Evolutionary conservation across 2,797 vertebrate genomes (phyloP).

Genomic region (Podarcis siculus): DNA sequence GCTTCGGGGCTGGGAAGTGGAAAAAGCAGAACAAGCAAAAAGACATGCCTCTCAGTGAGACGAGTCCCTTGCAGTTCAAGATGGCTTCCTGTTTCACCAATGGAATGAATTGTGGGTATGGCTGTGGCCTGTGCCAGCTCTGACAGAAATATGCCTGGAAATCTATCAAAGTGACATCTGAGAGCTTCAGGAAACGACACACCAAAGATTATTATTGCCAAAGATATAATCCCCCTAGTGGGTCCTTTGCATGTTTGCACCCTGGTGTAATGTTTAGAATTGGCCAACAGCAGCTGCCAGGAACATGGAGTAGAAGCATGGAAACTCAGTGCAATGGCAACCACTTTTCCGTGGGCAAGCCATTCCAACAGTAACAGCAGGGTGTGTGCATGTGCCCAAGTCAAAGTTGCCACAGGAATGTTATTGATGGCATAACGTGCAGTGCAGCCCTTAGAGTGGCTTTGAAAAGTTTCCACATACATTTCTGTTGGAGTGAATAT

Average conservation of each 20-base stretch:
- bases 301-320: background rate
- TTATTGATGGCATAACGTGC: background rate
- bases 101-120: background rate
- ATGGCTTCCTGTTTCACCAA: background rate
- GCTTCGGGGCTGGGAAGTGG: background rate
- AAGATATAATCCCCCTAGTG: background rate
- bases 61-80: background rate
- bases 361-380: background rate
- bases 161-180: background rate
- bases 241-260: background rate
- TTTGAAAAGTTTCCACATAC: background rate
- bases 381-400: background rate
- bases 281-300: background rate
- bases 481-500: background rate
- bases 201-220: background rate
- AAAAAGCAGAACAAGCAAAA: background rate
- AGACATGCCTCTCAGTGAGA: background rate
- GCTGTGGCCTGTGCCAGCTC: background rate
- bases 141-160: background rate
- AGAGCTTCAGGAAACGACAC: background rate
- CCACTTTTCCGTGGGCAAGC: background rate
- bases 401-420: background rate
- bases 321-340: too few species aligned
- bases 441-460: background rate
- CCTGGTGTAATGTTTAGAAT: background rate